Percentiles rank a stretch among this genome's conserved stretches.
Evolutionary conservation across 2,113 vertebrate genomes (phyloP).

Genomic region (Potamarius usumacintae): DNA sequence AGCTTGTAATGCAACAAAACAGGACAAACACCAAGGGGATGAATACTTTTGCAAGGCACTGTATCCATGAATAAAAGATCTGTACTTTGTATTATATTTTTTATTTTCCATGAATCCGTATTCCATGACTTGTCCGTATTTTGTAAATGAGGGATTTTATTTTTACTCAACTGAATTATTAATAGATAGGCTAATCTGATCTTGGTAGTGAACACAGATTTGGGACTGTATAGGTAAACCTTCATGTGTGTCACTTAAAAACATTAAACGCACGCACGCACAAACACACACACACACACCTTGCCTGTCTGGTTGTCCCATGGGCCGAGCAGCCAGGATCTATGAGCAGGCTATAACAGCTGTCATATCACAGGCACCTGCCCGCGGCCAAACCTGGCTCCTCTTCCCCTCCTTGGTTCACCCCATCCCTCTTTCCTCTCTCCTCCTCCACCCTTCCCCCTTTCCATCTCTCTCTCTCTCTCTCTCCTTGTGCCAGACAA

Average conservation of each 20-base stretch:
- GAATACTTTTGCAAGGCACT: no score
- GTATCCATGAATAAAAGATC: no score
- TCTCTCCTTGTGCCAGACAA: constrained; percentile 51
- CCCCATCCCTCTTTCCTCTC: constrained; percentile 25
- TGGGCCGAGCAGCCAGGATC: constrained; percentile 37
- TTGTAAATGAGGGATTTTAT: neutral
- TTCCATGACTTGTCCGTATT: no score
- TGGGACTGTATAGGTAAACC: neutral
- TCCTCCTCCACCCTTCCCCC: neutral
- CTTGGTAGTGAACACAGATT: neutral
- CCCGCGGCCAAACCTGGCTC: constrained; percentile 45
- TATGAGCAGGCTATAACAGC: constrained; percentile 46
- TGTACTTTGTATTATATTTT: no score
- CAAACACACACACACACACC: constrained; percentile 25
- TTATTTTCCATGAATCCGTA: no score
- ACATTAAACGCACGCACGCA: neutral
- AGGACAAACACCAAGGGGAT: no score
- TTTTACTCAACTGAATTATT: neutral
- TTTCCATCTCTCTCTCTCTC: constrained; percentile 23
- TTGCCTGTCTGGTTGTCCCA: constrained; percentile 16
- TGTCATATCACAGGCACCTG: constrained; percentile 53
- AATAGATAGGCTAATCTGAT: neutral
- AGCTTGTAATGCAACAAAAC: no score
- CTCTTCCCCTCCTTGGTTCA: constrained; percentile 46
- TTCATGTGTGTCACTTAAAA: neutral